These are phyloP conservation scores for Cylindroiulus punctatus DNA, from an alignment of 2,888 invertebrate genomes.

Conservation along the genomic window DNA sequence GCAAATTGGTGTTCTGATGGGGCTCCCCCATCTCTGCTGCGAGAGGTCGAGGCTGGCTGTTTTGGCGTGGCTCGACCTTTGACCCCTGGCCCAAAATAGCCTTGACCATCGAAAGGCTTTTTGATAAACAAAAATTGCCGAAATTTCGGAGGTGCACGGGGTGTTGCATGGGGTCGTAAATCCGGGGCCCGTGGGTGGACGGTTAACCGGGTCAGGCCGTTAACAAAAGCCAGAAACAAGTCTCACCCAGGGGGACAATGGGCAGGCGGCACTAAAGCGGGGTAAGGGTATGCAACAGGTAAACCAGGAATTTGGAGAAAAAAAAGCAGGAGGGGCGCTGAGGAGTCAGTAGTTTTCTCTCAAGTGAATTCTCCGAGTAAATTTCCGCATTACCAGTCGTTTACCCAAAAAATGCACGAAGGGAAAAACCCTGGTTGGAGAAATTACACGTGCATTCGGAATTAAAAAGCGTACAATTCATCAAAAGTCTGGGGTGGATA, in stretches of 20 bases:
- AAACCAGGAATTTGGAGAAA: not conserved
- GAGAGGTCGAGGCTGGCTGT: not conserved
- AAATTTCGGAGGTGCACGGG: not conserved
- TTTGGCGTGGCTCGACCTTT: not conserved
- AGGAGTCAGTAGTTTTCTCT: conserved; percentile 6
- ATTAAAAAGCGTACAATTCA: too few species aligned
- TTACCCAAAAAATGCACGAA: not conserved
- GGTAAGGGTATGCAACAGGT: conserved; percentile 28
- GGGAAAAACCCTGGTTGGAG: not conserved
- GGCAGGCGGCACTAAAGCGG: conserved; percentile 19
- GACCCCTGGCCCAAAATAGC: not conserved
- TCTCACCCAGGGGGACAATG: conserved; percentile 38
- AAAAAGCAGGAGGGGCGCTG: not conserved
- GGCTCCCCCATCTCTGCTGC: not conserved
- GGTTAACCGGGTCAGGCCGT: conserved; percentile 38
- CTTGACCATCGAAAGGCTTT: not conserved
- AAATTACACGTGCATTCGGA: not conserved
- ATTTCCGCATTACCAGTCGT: conserved; percentile 42
- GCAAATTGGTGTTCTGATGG: conserved; percentile 10
- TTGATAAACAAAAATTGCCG: not conserved
- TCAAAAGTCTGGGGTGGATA: too few species aligned
- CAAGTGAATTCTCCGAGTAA: not conserved
- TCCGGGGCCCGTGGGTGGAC: conserved; percentile 13
- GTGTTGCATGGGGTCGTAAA: conserved; percentile 19
- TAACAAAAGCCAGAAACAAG: conserved; percentile 42